phyloP scores from a whole-genome alignment of 2,888 invertebrate species.

The Frankliniella intonsa region DNA sequence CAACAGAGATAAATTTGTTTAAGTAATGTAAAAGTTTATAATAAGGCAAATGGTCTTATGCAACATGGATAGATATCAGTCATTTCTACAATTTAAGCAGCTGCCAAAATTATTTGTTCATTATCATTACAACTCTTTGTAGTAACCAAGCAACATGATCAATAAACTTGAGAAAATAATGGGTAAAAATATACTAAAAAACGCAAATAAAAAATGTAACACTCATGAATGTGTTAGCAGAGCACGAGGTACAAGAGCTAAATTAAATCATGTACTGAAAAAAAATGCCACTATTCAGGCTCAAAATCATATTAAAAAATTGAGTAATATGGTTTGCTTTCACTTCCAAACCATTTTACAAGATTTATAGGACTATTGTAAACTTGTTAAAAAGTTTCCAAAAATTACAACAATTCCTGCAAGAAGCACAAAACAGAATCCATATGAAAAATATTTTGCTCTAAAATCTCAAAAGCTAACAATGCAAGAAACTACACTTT shows the following conservation, averaged over 20 bases:
- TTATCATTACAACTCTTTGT: not conserved
- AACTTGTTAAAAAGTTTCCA: not conserved
- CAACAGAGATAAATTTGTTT: constrained; percentile 11
- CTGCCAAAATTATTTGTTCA: constrained; percentile 7
- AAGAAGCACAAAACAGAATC: not conserved
- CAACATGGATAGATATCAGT: constrained; percentile 17
- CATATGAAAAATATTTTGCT: constrained; percentile 21
- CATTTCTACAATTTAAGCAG: constrained; percentile 14
- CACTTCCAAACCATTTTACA: not conserved
- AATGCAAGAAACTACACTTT: not conserved
- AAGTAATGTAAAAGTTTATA: not conserved
- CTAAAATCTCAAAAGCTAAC: constrained; percentile 8
- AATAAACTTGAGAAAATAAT: not conserved
- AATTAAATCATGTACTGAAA: not conserved
- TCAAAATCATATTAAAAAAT: not conserved
- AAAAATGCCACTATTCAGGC: not conserved
- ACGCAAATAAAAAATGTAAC: too few species aligned
- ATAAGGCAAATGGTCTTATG: constrained; percentile 14
- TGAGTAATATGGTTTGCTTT: not conserved
- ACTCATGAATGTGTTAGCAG: too few species aligned
- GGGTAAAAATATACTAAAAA: not conserved
- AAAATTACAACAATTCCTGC: not conserved
- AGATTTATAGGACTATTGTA: not conserved
- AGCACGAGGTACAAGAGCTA: too few species aligned
- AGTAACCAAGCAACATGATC: not conserved